phyloP scores from a whole-genome alignment of 2,113 vertebrate species.

The Pelecanoides urinatrix region DNA sequence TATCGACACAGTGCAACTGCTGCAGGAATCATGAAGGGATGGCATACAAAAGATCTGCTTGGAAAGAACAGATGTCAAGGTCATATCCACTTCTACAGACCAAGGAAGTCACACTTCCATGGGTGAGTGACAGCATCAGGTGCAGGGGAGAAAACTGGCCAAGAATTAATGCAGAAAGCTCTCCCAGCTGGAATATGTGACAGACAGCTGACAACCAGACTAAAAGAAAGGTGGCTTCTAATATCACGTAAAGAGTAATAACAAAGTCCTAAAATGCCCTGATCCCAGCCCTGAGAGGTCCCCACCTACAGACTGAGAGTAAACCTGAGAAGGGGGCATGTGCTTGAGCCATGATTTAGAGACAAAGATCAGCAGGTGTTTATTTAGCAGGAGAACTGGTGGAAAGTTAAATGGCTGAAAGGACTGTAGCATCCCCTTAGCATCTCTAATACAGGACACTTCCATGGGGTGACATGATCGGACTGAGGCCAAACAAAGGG shows the following conservation, averaged over 20 bases:
- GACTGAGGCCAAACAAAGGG: neutral
- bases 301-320: neutral
- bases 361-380: neutral
- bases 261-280: neutral
- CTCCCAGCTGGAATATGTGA: neutral
- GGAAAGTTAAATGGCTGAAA: neutral
- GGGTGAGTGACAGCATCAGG: neutral
- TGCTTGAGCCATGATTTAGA: neutral
- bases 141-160: neutral
- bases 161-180: neutral
- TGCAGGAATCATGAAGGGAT: neutral
- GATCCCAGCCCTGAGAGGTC: neutral
- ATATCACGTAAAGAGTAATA: neutral
- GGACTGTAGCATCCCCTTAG: neutral
- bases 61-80: neutral
- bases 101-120: neutral
- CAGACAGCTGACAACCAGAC: neutral
- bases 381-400: neutral
- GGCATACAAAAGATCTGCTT: neutral
- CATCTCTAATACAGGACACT: neutral
- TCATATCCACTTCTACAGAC: neutral
- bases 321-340: neutral
- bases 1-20: neutral
- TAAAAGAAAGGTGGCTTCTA: neutral
- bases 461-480: neutral